Evolutionary conservation across 2,888 invertebrate genomes (phyloP).

Genomic region (Eupithecia pulchellata): DNA sequence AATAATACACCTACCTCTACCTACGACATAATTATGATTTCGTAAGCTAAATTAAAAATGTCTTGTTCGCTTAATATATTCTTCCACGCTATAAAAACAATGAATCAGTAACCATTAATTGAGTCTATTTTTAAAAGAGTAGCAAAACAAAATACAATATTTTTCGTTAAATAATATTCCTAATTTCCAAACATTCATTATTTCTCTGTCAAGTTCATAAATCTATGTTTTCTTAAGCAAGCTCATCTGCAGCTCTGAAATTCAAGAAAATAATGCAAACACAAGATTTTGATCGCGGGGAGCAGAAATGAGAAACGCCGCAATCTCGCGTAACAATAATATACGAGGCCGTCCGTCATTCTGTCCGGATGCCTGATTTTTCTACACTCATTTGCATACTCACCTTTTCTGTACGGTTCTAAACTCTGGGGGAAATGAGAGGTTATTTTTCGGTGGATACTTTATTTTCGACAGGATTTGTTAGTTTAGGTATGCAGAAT

Average conservation of each 20-base stretch:
- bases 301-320: slow-evolving; percentile 45
- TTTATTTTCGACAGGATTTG: background rate
- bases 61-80: too few species aligned
- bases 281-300: slow-evolving; percentile 33
- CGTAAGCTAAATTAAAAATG: too few species aligned
- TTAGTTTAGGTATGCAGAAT: too few species aligned
- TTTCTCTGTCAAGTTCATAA: background rate
- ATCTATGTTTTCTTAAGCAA: background rate
- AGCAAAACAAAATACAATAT: background rate
- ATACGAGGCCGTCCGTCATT: slow-evolving; percentile 44
- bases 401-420: slow-evolving; percentile 21
- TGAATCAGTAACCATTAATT: too few species aligned
- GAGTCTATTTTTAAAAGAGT: too few species aligned
- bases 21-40: too few species aligned
- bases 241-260: slow-evolving; percentile 4
- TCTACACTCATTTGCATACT: slow-evolving; percentile 43
- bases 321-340: slow-evolving; percentile 46
- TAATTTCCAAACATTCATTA: background rate
- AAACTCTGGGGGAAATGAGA: background rate
- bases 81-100: too few species aligned
- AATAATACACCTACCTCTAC: too few species aligned
- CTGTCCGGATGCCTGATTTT: slow-evolving; percentile 36
- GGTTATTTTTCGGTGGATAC: background rate
- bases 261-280: slow-evolving; percentile 23
- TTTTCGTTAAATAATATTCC: background rate